These are phyloP conservation scores for Nixonia krombeini DNA, from an alignment of 1,140 invertebrate species.

Conservation along the genomic window DNA sequence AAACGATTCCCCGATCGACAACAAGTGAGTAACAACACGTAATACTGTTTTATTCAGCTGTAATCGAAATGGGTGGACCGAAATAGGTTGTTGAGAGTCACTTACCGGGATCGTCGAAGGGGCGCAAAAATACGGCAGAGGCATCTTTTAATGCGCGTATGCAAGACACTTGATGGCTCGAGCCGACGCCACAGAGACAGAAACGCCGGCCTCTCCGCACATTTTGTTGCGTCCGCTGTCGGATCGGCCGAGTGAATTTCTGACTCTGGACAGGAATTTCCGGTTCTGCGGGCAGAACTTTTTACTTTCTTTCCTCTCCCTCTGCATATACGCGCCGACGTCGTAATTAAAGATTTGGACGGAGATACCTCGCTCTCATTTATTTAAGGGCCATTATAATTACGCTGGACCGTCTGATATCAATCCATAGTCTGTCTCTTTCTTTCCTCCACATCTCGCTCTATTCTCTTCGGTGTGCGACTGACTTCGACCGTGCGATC, in stretches of 20 bases:
- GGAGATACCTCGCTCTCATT: slow-evolving; percentile 46
- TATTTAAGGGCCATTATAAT: slow-evolving; percentile 45
- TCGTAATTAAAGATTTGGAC: slow-evolving; percentile 49
- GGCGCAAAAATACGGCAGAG: too few species aligned
- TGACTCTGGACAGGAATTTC: slow-evolving; percentile 50
- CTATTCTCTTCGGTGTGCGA: too few species aligned
- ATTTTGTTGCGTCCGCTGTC: slow-evolving; percentile 30
- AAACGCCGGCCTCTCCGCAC: slow-evolving; percentile 24
- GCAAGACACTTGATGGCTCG: too few species aligned
- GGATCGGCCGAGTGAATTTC: slow-evolving; percentile 42
- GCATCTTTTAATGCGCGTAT: too few species aligned
- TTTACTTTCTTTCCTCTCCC: slow-evolving; percentile 34
- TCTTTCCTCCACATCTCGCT: slow-evolving; percentile 18
- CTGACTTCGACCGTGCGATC: slow-evolving; percentile 6
- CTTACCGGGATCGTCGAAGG: too few species aligned
- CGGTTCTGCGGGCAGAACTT: slow-evolving; percentile 43
- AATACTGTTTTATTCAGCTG: too few species aligned
- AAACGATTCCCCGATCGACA: slow-evolving; percentile 38
- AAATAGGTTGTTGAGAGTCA: too few species aligned
- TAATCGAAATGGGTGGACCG: too few species aligned
- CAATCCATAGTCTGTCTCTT: slow-evolving; percentile 32
- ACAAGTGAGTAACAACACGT: slow-evolving; percentile 65
- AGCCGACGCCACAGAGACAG: slow-evolving; percentile 6
- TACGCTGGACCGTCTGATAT: slow-evolving; percentile 42
- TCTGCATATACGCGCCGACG: slow-evolving; percentile 39